Conservation (phyloP, 2,888 invertebrate species). For the Sericinus montela region DNA sequence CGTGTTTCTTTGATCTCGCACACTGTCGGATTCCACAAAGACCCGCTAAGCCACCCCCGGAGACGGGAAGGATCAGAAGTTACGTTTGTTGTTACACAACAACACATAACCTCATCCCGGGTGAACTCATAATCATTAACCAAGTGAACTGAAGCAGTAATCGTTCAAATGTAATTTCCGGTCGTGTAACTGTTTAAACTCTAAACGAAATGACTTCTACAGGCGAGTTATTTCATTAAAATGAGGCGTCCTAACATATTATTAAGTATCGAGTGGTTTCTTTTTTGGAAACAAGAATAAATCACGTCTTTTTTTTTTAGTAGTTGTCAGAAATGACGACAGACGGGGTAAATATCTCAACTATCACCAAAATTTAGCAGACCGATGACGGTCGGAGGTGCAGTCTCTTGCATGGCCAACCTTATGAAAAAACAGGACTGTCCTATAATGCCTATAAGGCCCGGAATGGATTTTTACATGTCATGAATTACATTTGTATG, state of each 20-base stretch:
- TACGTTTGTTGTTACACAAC: slow-evolving; percentile 15
- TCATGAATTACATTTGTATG: no score
- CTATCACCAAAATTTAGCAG: no score
- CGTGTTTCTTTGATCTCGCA: slow-evolving; percentile 45
- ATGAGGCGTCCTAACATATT: background rate
- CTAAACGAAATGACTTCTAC: slow-evolving; percentile 26
- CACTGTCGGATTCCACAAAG: slow-evolving; percentile 37
- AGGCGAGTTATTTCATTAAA: slow-evolving; percentile 1
- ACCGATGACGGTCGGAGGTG: no score
- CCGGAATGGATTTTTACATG: no score
- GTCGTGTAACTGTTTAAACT: slow-evolving; percentile 48
- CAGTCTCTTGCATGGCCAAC: no score
- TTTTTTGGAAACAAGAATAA: no score
- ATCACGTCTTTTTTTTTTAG: no score
- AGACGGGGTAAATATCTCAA: no score
- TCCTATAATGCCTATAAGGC: no score
- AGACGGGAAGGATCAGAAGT: slow-evolving; percentile 3
- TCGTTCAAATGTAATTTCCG: slow-evolving; percentile 58
- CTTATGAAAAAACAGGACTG: no score
- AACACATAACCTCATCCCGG: slow-evolving; percentile 20
- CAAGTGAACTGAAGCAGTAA: slow-evolving; percentile 31
- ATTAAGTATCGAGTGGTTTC: no score
- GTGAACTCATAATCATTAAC: slow-evolving; percentile 32
- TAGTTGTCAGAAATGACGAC: no score
- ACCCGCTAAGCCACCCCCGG: slow-evolving; percentile 29